Base-by-base conservation (phyloP, 1,140 invertebrate genomes). In the Popillia japonica region DNA sequence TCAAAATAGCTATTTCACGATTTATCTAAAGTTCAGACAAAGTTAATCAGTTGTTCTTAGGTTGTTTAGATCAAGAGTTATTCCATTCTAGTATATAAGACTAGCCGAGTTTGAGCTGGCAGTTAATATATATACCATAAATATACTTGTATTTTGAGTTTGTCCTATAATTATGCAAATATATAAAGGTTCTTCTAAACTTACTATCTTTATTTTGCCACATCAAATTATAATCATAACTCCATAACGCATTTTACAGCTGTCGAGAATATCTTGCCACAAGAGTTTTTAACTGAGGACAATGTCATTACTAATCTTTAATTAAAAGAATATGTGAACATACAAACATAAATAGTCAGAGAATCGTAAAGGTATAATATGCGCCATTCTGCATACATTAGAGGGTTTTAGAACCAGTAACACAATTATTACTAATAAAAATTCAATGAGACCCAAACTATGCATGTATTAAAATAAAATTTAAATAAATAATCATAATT, bases 371-470 rank as follows among this genome's bases (percentile, higher is more conserved):
- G 44, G 8, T 14, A 48, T 14, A 48, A 14, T 48, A 7, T 7
- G n/a, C 4, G 27, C 2, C 4, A 34, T 34, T 48, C 44, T 17
- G 10, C 8, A 48, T 48, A 14, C 44, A 48, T 10, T 48, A 48
- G n/a, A 48, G 2, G 44, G n/a, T 48, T 48, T 48, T 48, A 48
- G 44, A 48, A 48, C 44, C n/a, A 48, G 10, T 48, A 48, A 48
- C 44, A 48, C 44, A 48, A 48, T 48, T 48, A 48, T 17, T 48
- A 48, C 44, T 48, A 48, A 48, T 48, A 48, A 48, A 48, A 48
- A 48, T 48, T 48, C 44, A 48, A 48, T 17, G n/a, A 14, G n/a
- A 48, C 6, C 10, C 44, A 10, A 48, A 48, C 10, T 48, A 48
- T 48, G 44, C 44, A 48, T 48, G n/a, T 2, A 48, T 48, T 48